Base-by-base conservation (phyloP, 2,888 invertebrate species). In the Nemotelus nigrinus region DNA sequence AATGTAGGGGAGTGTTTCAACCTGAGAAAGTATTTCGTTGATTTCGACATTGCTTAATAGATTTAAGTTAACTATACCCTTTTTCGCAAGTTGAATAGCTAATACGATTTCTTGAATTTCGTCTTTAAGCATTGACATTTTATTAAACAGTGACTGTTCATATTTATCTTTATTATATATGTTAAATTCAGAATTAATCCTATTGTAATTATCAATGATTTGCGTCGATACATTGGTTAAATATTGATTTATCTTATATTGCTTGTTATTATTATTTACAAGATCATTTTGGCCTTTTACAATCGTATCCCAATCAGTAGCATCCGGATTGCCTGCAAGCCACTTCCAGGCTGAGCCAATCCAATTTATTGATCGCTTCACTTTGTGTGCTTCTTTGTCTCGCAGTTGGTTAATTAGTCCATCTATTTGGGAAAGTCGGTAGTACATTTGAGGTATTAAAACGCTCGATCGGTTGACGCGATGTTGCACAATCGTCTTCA, bases 1-100 rank as follows among this genome's bases (percentile, higher is more conserved):
- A 4, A 39, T 41, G 48, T 80, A 80, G 2, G 80, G 79, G 41
- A 81, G 70, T 0, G 80, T 80, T 57, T 81, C 79, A 0, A 78
- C 39, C 63, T 80, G 79, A 0, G 67, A 63, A 7, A 75, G 50
- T 4, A 64, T 50, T 41, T 75, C 75, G 48, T 48, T 48, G 6
- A 75, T 58, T 25, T 72, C 48, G 7, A 7, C 8, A 45, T 3
- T 57, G 39, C 48, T 45, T n/a, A 72, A 45, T 10, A 57, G 43
- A 39, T 72, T 72, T 53, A 43, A 10, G 43, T 53, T 70, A 7
- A 70, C 70, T 10, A 70, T 53, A 43, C 53, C 70, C 8, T 47
- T 7, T 55, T 70, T 70, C 3, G 70, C 70, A 10, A 70, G 25
- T 41, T 70, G 70, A 41, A 41, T 53, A 8, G 70, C 70, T 43